A percentile compares a stretch with the other conserved stretches of the same genome.
phyloP scores from a whole-genome alignment of 2,797 vertebrate species.

The Lithobates pipiens region DNA sequence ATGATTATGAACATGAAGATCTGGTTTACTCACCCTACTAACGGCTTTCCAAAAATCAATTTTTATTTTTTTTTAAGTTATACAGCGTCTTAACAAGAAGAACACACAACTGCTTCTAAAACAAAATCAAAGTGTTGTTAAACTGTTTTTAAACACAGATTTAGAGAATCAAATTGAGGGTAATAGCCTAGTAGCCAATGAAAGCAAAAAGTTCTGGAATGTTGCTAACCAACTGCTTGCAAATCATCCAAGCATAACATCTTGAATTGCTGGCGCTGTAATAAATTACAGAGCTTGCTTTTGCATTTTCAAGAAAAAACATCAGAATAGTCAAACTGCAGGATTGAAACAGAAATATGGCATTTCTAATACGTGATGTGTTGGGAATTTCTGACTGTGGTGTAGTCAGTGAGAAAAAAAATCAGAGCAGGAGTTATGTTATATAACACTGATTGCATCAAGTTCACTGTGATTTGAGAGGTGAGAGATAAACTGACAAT shows the following conservation, averaged over 20 bases:
- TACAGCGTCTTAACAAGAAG: constrained; percentile 55
- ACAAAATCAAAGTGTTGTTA: constrained; percentile 73
- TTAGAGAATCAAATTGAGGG: constrained; percentile 77
- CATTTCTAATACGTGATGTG: constrained; percentile 65
- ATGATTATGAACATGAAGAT: constrained; percentile 44
- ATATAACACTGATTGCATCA: constrained; percentile 14
- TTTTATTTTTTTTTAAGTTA: constrained; percentile 42
- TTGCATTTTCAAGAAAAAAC: constrained; percentile 80
- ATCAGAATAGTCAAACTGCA: constrained; percentile 73
- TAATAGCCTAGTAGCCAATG: constrained; percentile 79
- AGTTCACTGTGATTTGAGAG: background rate
- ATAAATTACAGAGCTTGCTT: constrained; percentile 81
- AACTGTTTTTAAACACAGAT: constrained; percentile 79
- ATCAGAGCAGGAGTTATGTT: constrained; percentile 16
- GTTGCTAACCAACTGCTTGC: constrained; percentile 72
- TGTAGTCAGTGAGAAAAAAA: constrained; percentile 38
- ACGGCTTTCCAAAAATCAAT: constrained; percentile 55
- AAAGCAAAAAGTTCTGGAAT: constrained; percentile 79
- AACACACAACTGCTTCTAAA: constrained; percentile 66
- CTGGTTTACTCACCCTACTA: constrained; percentile 53
- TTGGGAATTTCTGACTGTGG: constrained; percentile 43
- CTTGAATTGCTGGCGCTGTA: constrained; percentile 78
- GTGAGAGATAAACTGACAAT: background rate
- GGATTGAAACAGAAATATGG: constrained; percentile 70
- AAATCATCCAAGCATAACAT: constrained; percentile 80